Base-by-base conservation (phyloP, 2,888 invertebrate genomes). In the Leptura quadrifasciata region DNA sequence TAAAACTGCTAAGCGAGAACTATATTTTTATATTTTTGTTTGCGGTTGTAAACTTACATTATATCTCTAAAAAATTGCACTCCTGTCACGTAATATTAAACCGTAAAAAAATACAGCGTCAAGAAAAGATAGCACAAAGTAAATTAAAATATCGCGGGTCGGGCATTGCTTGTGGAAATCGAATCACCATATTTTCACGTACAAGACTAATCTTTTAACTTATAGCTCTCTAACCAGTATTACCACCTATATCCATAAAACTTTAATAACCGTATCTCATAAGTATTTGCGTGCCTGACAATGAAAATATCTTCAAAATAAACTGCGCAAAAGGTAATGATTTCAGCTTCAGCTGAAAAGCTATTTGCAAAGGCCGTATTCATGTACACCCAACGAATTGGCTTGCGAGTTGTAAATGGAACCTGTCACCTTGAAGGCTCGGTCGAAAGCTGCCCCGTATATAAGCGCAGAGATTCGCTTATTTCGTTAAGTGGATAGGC, bases 331-430 rank as follows among this genome's bases (percentile, higher is more conserved):
- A 65, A 65, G 64, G 39, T 65, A 65, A 47, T 65, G 21, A 65
- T 65, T 65, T 65, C 64, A 65, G 64, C 47, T 18, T 52, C 52
- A 47, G 39, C 63, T 63, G 18, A 31, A 39, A 39, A 65, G 64
- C 64, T 65, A 65, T 65, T 65, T 65, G 39, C 39, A 47, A 65
- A 65, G 64, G 21, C 52, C 52, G 20, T 65, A 47, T 65, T 47
- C 47, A 39, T 65, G 64, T 65, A 65, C 64, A 65, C 47, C 47
- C 39, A 39, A 39, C 64, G 64, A 65, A 65, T 65, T 65, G 47
- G 64, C 64, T 65, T 39, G 64, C 47, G 39, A 65, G 64, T 65
- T 65, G 64, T 65, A 65, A 65, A 65, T 65, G 35, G 64, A 65
- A 65, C 47, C 47, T 47, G 64, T 65, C 64, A 65, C 64, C 64